A percentile compares a stretch with the other conserved stretches of the same genome.
Conservation (phyloP, 2,888 invertebrate species). For the Drosophila anceps region DNA sequence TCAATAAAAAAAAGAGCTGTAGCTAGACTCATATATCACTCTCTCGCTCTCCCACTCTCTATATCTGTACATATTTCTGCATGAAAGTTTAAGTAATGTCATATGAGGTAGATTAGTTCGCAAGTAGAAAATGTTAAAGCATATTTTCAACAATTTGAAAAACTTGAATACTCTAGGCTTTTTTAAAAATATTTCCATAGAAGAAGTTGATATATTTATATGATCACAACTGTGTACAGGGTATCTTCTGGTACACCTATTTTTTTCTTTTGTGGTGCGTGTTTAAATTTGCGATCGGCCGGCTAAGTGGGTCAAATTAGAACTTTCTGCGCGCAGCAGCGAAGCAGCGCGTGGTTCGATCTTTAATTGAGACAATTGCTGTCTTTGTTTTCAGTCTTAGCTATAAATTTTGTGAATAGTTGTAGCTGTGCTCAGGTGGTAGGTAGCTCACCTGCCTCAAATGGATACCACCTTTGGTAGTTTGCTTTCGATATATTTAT, state of each 20-base stretch:
- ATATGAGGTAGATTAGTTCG: neutral
- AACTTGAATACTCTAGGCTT: no score
- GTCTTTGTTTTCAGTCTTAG: neutral
- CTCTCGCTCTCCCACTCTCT: neutral
- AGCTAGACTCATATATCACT: neutral
- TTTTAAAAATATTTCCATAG: no score
- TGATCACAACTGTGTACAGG: no score
- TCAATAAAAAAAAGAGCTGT: neutral
- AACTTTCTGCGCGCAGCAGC: slow-evolving; percentile 50
- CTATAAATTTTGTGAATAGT: slow-evolving; percentile 16
- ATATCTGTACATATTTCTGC: neutral
- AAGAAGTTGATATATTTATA: no score
- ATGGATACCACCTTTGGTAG: slow-evolving; percentile 16
- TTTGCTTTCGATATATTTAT: neutral
- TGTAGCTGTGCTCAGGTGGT: neutral
- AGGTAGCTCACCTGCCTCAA: neutral
- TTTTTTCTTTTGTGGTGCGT: slow-evolving; percentile 15
- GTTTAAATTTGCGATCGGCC: slow-evolving; percentile 26
- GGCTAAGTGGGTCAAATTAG: slow-evolving; percentile 55
- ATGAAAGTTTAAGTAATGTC: neutral
- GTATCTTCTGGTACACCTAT: neutral
- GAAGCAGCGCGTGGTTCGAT: slow-evolving; percentile 31
- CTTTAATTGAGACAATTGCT: slow-evolving; percentile 7
- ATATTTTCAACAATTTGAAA: neutral
- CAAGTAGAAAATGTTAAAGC: neutral